Evolutionary conservation across 2,113 vertebrate genomes (phyloP), one percentile per base, ranked within the genome.

Genomic region (Microtus montanus): DNA sequence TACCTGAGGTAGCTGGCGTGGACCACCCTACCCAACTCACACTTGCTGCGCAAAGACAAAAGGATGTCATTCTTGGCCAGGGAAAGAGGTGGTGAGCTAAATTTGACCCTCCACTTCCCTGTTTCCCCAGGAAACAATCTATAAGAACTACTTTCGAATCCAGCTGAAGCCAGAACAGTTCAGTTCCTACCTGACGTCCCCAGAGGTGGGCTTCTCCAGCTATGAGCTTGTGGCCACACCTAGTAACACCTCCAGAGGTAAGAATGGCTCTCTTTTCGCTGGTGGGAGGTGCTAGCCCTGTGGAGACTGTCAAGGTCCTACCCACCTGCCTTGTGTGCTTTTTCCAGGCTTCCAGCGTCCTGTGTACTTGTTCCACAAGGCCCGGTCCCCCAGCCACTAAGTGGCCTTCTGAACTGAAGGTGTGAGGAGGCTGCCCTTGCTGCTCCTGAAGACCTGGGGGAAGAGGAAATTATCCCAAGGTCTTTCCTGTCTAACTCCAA

Each of bases 361-460:
- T 1, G 97, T 99, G 90, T 99, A 99, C 96, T 98, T 99, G 95
- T 99, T 99, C 94, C 98, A 99, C 97, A 99, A 99, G 98, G 98
- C 98, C 90, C 87, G n/a, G 11, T 95, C 97, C 87, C 96, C 97
- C 88, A 96, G 92, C 97, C 97, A 97, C 94, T 98, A 93, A 98
- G 95, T 95, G 97, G 96, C 90, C 49, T 61, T 93, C 85, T 92
- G 82, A 88, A 95, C 54, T 88, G 86, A 92, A 90, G 85, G 91
- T 89, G 83, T 93, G 73, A 95, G 94, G 94, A 97, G 80, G 92
- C 93, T 92, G 68, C 78, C 90, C 63, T 91, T n/a, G 63, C 86
- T 96, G 96, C 92, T 97, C 89, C 75, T 89, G 35, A 96, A 93
- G 90, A 97, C 92, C 92, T 96, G 86, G 70, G 94, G 33, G 61